Evolutionary conservation across 1,140 invertebrate species (phyloP), one percentile per base, ranked within the genome.

Genomic region (Tetragonula clypearis): DNA sequence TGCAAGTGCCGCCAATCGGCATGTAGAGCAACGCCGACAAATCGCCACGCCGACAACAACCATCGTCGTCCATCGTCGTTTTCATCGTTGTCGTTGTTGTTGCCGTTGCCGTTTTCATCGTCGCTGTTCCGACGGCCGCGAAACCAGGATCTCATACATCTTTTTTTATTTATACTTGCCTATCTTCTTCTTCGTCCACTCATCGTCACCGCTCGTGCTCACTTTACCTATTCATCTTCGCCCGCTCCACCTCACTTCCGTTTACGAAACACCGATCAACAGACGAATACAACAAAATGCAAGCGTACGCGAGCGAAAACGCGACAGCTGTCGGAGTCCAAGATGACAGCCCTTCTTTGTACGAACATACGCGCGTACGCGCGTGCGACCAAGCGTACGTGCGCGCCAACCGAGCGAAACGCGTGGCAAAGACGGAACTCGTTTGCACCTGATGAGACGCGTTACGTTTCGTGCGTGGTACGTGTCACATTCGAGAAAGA

Each of bases 1-100:
- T 98, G 86, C 98, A 98, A 95, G 97, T 98, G 90, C 97, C 97
- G 91, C 97, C 97, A 69, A 97, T 98, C 93, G 97, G 97, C 93
- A 97, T 98, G 96, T 98, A 97, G 97, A 95, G 78, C 83, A 86
- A 71, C 80, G 30, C 30, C 30, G 85, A 88, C 49, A 26, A 69
- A 58, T 82, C 79, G 56, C 84, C 88, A 86, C 89, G 87, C 73
- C 88, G 90, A 87, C 86, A 89, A 92, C 90, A 88, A 93, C 30
- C 30, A 30, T 30, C 30, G 30, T 92, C 80, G 26, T 77, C 84
- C 60, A 75, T 49, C 86, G 49, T 72, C 80, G 60, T 58, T 82
- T 30, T 69, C 83, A 71, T 84, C 80, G 72, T 78, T 62, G 65
- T 82, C 68, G 69, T 85, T 26, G 65, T 86, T 69, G 82, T 58